Evolutionary conservation across 2,888 invertebrate genomes (phyloP).

Genomic region (Mayetiola destructor): DNA sequence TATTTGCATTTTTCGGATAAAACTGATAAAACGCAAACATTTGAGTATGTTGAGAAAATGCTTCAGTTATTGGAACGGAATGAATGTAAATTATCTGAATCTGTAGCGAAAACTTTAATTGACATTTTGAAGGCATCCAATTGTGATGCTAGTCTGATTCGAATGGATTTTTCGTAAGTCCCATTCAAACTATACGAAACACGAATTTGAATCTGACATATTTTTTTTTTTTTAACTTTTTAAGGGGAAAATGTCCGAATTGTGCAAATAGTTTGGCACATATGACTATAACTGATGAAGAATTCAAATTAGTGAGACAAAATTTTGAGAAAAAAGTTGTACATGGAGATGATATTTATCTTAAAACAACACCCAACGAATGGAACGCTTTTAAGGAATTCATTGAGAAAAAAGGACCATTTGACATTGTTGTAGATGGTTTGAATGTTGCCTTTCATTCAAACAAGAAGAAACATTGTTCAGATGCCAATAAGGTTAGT

Average conservation of each 20-base stretch:
- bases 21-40: no score
- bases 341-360: neutral
- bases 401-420: neutral
- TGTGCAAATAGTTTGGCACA: neutral
- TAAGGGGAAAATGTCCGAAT: neutral
- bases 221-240: neutral
- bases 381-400: neutral
- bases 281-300: neutral
- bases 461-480: no score
- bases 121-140: no score
- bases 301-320: neutral
- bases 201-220: neutral
- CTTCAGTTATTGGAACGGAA: no score
- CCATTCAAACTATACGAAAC: no score
- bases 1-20: no score
- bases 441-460: conserved; percentile 2
- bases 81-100: no score
- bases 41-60: no score
- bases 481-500: no score
- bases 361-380: neutral
- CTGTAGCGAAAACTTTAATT: no score
- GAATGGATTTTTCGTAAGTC: no score
- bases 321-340: neutral
- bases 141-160: no score
- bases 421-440: neutral